Evolutionary conservation across 2,797 vertebrate genomes (phyloP).

Genomic region (Pipistrellus pipistrellus): DNA sequence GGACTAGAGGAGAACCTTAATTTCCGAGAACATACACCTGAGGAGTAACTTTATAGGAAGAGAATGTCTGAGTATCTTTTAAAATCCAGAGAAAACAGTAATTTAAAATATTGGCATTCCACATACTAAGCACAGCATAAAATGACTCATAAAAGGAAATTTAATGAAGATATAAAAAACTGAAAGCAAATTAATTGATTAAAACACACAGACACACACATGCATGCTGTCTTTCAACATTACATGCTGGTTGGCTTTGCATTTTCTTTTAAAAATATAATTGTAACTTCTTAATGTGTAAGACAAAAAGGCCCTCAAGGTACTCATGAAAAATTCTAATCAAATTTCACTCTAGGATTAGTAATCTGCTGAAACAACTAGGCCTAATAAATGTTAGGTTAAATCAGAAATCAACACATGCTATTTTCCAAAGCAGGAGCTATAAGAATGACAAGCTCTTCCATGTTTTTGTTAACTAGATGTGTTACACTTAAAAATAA

Average conservation of each 20-base stretch:
- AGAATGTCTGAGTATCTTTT: slow-evolving; percentile 27
- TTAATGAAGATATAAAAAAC: slow-evolving; percentile 59
- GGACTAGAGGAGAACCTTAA: neutral
- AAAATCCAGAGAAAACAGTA: neutral
- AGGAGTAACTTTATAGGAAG: slow-evolving; percentile 58
- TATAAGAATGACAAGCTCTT: slow-evolving; percentile 41
- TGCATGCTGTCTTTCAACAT: neutral
- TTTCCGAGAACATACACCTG: slow-evolving; percentile 7
- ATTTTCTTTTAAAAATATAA: slow-evolving; percentile 62
- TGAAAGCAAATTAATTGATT: slow-evolving; percentile 61
- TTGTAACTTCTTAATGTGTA: slow-evolving; percentile 54
- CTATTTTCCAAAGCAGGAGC: slow-evolving; percentile 52
- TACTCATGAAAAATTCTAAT: slow-evolving; percentile 46
- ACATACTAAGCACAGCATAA: slow-evolving; percentile 53
- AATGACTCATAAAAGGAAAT: slow-evolving; percentile 45
- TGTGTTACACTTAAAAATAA: slow-evolving; percentile 63
- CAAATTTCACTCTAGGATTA: slow-evolving; percentile 69
- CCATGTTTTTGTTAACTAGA: slow-evolving; percentile 48
- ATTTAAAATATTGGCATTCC: slow-evolving; percentile 52
- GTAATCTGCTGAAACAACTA: slow-evolving; percentile 51
- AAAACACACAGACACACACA: slow-evolving; percentile 21
- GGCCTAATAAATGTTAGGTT: slow-evolving; percentile 64
- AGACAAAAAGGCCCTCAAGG: slow-evolving; percentile 67
- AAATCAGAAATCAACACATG: slow-evolving; percentile 50
- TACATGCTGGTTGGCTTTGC: slow-evolving; percentile 39